Evolutionary conservation across 2,797 vertebrate species (phyloP), one percentile per base, ranked within the genome.

Genomic region (Xerus rutilus): DNA sequence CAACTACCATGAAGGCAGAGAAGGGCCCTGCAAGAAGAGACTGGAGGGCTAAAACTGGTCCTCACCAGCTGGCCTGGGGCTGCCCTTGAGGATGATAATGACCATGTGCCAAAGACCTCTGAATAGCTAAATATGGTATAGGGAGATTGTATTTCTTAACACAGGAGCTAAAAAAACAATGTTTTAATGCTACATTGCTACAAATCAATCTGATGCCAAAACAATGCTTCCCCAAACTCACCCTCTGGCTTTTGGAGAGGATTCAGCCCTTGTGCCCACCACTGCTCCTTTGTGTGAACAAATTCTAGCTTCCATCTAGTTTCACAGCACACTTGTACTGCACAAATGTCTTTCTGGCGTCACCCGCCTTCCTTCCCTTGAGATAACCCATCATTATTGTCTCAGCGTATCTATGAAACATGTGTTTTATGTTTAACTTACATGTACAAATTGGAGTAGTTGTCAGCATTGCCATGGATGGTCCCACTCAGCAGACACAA

Each of bases 371-470:
- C 64, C 77, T 73, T 94, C 59, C 30, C 32, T n/a, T 45, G 70
- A 77, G 52, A 95, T 92, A 93, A 74, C n/a, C 65, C 74, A 81
- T 74, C 83, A 86, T 64, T 72, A 84, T 28, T 30, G 54, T 35
- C 78, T 96, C 64, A n/a, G 54, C 23, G 73, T 73, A 86, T 62
- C 92, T 83, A 62, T 13, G 59, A 90, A 91, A 90, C 45, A 13
- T 57, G 64, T 74, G 85, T 76, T 89, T 92, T 67, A 54, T 65
- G 81, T 82, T 95, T 88, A 88, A 67, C 52, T 45, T 96, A 65
- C 39, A 76, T 1, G 74, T n/a, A n/a, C 45, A 86, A 11, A 85
- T 14, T 92, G 77, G 92, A 93, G 32, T 25, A 13, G 39, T 30
- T 77, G 25, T 88, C 94, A 86, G 20, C 59, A 23, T 39, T 12